A percentile compares a stretch with the other conserved stretches of the same genome.
phyloP scores from a whole-genome alignment of 2,888 invertebrate genomes.

The Megaustenia siamemsis region DNA sequence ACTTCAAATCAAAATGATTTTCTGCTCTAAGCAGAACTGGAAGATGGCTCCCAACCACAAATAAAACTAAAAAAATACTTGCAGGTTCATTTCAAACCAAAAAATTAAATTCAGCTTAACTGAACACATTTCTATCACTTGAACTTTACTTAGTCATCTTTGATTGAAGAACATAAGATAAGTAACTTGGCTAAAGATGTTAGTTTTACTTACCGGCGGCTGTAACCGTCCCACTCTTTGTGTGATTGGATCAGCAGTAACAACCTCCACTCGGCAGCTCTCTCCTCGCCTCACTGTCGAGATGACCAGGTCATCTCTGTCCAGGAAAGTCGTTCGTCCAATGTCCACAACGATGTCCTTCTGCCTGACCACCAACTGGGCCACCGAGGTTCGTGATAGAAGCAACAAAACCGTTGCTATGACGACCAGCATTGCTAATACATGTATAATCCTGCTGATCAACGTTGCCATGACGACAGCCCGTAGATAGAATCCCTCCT shows the following conservation, averaged over 20 bases:
- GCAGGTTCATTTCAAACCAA: no score
- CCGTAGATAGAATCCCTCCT: background rate
- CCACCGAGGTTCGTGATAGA: slow-evolving; percentile 33
- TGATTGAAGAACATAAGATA: no score
- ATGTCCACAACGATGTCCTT: slow-evolving; percentile 72
- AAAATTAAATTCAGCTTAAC: no score
- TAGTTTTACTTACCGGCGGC: slow-evolving; percentile 78
- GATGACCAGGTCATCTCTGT: slow-evolving; percentile 72
- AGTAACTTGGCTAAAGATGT: no score
- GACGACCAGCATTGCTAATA: background rate
- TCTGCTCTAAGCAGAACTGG: no score
- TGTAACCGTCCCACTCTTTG: slow-evolving; percentile 77
- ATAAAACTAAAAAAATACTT: no score
- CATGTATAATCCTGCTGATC: background rate
- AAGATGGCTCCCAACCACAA: no score
- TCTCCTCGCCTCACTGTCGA: slow-evolving; percentile 62
- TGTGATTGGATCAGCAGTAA: slow-evolving; percentile 77
- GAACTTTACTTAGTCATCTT: no score
- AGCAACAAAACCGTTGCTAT: slow-evolving; percentile 24
- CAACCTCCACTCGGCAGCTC: slow-evolving; percentile 78
- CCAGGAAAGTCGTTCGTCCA: slow-evolving; percentile 72
- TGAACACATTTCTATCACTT: no score
- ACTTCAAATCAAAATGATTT: no score
- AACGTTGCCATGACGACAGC: slow-evolving; percentile 18
- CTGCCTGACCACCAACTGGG: slow-evolving; percentile 65